phyloP scores from a whole-genome alignment of 2,888 invertebrate species.

The Patella ulyssiponensis region DNA sequence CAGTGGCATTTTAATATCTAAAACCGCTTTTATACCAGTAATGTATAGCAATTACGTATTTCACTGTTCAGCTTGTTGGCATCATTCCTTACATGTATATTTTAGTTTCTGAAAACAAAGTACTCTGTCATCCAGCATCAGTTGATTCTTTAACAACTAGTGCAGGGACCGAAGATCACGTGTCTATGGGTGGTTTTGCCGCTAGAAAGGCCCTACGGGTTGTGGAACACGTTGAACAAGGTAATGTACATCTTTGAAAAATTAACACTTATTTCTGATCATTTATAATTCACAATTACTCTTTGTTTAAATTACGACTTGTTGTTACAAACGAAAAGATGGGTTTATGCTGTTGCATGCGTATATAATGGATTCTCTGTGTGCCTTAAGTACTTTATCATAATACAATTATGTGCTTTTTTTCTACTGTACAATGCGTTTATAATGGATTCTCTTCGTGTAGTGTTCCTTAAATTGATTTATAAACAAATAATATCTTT shows the following conservation, averaged over 20 bases:
- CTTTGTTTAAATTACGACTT: conserved; percentile 1
- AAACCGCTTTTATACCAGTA: too few relatives aligned
- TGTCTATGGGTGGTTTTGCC: conserved; percentile 81
- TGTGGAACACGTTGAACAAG: conserved; percentile 74
- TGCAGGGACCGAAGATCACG: conserved; percentile 81
- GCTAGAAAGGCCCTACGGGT: conserved; percentile 78
- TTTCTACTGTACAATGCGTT: too few relatives aligned
- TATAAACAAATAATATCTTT: too few relatives aligned
- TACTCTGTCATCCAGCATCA: conserved; percentile 79
- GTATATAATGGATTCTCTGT: neutral
- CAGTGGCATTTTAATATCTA: too few relatives aligned
- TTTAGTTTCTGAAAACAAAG: conserved; percentile 80
- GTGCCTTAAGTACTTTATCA: too few relatives aligned
- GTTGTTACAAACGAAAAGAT: conserved; percentile 18
- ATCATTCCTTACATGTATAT: neutral
- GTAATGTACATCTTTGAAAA: conserved; percentile 46
- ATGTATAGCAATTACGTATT: too few relatives aligned
- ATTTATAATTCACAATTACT: neutral
- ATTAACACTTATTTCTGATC: too few relatives aligned
- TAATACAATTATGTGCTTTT: too few relatives aligned
- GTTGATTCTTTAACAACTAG: conserved; percentile 80
- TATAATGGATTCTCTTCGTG: too few relatives aligned
- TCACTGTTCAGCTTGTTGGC: too few relatives aligned
- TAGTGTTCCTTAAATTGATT: too few relatives aligned
- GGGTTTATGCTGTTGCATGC: conserved; percentile 17